Evolutionary conservation across 2,113 vertebrate genomes (phyloP), one percentile per base, ranked within the genome.

Genomic region (Siniperca chuatsi): DNA sequence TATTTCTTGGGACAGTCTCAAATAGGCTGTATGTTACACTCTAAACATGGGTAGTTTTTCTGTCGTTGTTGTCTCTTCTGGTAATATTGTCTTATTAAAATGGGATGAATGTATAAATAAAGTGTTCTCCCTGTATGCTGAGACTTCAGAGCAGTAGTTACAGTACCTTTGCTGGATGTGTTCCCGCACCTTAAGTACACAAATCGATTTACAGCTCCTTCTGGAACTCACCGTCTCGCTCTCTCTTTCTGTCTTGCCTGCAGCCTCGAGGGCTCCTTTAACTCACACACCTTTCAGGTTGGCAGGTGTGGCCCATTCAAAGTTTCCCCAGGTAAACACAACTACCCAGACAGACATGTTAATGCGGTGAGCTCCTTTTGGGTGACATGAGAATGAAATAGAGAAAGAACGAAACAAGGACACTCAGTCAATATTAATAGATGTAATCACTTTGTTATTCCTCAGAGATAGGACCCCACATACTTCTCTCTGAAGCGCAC

Each of bases 391-490:
- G 50, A 70, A 74, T 42, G 37, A 70, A 33, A 79, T 21, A 16
- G 18, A 71, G 70, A 54, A 50, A n/a, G 21, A 62, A 40, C 62
- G 8, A 87, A 87, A 88, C 9, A 46, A 79, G 37, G 67, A 62
- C 33, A 81, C 48, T 82, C 35, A 66, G 80, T 75, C 67, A 75
- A 7, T 79, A 83, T 71, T 83, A 80, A 86, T 65, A 78, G 57
- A 70, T 79, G 25, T 79, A 79, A 72, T 82, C 46, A 82, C 67
- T 74, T 83, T 21, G 67, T 75, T 16, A 46, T 64, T 69, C 75
- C 57, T 70, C 11, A 44, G 71, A 55, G 44, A 78, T 29, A 33
- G 0, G n/a, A 25, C 48, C 25, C 2, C 3, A 1, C 35, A 35
- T 23, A 55, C 57, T 20, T 48, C 20, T 76, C 57, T 72, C 23